Conservation (phyloP, 2,888 invertebrate species). For the Chymomyza fuscimana region DNA sequence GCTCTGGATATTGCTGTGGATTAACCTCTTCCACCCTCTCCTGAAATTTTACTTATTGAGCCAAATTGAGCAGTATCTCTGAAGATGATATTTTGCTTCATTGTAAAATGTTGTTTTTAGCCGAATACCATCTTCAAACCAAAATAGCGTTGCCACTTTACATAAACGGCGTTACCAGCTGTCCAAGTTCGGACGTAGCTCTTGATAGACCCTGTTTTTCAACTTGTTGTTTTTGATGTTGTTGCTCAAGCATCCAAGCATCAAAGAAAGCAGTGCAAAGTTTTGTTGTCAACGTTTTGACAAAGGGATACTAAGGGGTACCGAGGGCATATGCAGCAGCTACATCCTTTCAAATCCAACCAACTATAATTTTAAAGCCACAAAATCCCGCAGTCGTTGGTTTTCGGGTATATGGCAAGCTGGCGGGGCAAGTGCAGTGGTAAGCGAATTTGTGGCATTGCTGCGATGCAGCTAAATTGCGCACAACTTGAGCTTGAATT, state of each 20-base stretch:
- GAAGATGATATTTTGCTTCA: too few relatives aligned
- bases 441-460: constrained; percentile 49
- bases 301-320: background rate
- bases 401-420: background rate
- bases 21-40: too few relatives aligned
- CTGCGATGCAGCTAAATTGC: constrained; percentile 47
- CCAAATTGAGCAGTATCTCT: too few relatives aligned
- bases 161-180: too few relatives aligned
- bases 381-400: constrained; percentile 32
- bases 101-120: too few relatives aligned
- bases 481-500: constrained; percentile 56
- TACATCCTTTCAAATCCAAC: constrained; percentile 51
- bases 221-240: background rate
- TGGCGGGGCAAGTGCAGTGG: constrained; percentile 9
- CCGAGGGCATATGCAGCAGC: constrained; percentile 18
- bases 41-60: too few relatives aligned
- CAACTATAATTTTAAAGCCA: constrained; percentile 66
- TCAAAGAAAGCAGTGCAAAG: background rate
- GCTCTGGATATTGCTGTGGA: too few relatives aligned
- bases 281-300: background rate
- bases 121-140: too few relatives aligned
- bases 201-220: too few relatives aligned
- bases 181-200: too few relatives aligned
- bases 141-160: too few relatives aligned
- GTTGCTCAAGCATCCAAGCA: background rate